phyloP scores from a whole-genome alignment of 2,113 vertebrate species.

The Atrichornis clamosus region DNA sequence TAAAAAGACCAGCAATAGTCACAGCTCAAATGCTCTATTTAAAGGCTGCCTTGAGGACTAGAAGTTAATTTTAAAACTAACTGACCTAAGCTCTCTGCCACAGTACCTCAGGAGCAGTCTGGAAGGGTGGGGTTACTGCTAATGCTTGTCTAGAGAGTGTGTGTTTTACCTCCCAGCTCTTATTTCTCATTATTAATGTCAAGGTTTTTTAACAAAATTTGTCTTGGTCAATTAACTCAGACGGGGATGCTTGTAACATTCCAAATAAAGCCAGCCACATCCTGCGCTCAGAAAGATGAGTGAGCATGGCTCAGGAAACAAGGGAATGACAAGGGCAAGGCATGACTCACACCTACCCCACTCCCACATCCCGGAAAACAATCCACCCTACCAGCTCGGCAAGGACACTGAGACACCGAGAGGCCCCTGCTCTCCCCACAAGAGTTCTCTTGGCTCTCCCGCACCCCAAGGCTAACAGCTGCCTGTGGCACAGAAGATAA shows the following conservation, averaged over 20 bases:
- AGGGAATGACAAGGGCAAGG: slow-evolving; percentile 25
- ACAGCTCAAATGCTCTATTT: slow-evolving; percentile 4
- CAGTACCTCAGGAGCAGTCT: slow-evolving; percentile 30
- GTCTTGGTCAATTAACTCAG: slow-evolving; percentile 70
- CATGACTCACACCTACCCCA: not conserved
- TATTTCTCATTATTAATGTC: slow-evolving; percentile 64
- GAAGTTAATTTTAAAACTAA: slow-evolving; percentile 68
- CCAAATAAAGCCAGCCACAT: slow-evolving; percentile 60
- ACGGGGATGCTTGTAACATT: slow-evolving; percentile 52
- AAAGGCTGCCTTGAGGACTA: slow-evolving; percentile 51
- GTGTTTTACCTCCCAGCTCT: slow-evolving; percentile 57
- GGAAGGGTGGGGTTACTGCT: not conserved
- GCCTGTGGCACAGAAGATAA: not conserved
- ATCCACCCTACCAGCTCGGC: not conserved
- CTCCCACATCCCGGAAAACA: not conserved
- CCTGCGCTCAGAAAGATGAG: slow-evolving; percentile 21
- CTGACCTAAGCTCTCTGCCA: slow-evolving; percentile 58
- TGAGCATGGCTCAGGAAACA: not conserved
- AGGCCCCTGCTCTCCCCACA: not conserved
- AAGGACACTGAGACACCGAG: not conserved
- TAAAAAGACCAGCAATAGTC: slow-evolving; percentile 9
- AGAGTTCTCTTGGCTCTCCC: not conserved
- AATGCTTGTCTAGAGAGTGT: slow-evolving; percentile 15
- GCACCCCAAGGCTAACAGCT: not conserved
- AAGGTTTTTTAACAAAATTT: slow-evolving; percentile 67